A percentile compares a stretch with the other conserved stretches of the same genome.
Conservation (phyloP, 2,113 vertebrate genomes). For the Coturnix japonica region DNA sequence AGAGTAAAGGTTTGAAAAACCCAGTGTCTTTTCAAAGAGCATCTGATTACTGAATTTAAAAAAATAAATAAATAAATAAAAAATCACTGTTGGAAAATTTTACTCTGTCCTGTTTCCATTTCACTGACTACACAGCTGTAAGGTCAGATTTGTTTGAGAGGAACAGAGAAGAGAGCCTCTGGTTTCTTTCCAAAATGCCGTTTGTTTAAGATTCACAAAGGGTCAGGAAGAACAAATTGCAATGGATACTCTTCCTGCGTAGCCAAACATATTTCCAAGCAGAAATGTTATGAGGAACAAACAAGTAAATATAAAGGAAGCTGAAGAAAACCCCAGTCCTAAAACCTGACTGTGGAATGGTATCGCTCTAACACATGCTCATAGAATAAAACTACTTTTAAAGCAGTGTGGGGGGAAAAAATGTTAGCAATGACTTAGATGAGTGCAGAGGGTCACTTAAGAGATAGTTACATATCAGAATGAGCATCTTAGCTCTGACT, state of each 20-base stretch:
- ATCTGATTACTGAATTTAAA: background rate
- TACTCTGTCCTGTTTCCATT: background rate
- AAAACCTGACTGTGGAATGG: background rate
- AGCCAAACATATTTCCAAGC: background rate
- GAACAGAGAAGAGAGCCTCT: background rate
- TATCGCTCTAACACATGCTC: background rate
- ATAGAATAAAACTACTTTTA: background rate
- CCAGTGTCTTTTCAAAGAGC: background rate
- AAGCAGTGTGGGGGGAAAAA: background rate
- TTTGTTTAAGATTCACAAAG: constrained; percentile 51
- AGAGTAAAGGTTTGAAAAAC: background rate
- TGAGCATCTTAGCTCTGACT: background rate
- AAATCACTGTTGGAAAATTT: background rate
- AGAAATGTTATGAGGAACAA: background rate
- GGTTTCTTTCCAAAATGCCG: constrained; percentile 29
- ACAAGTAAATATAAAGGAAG: background rate
- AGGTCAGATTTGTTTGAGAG: constrained; percentile 31
- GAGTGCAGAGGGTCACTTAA: background rate
- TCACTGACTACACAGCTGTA: background rate
- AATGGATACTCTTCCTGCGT: background rate
- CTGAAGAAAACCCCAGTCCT: background rate
- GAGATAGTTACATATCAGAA: background rate
- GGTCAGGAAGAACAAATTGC: constrained; percentile 37
- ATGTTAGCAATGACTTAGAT: background rate
- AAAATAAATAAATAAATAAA: background rate